Base-by-base conservation (phyloP, 2,797 vertebrate genomes). In the Coluber constrictor region DNA sequence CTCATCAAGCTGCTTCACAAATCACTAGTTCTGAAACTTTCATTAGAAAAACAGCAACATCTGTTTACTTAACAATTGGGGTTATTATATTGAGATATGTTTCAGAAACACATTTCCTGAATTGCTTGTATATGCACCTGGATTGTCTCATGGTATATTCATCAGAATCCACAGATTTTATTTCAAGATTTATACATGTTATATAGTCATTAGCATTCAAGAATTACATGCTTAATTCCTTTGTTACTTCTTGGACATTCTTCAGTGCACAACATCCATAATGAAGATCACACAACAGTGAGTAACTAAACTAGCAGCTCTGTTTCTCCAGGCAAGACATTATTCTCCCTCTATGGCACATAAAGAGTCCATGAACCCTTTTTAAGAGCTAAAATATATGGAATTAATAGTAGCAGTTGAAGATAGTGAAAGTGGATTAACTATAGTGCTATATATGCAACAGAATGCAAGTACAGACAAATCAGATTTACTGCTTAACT, bases 181-280 rank as follows among this genome's bases (percentile, higher is more conserved):
- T 60, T 43, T n/a, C 79, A 43, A 79, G n/a, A 88, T 91, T 91
- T 91, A 93, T 79, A 93, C 29, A 93, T 61, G 86, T 70, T 88
- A 93, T 88, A 51, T 43, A 61, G 43, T 61, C 63, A 91, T 91
- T 89, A 83, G 90, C 47, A 93, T 91, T 61, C 43, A 54, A 56
- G 63, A 55, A 15, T 43, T 88, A 54, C 56, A 61, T 91, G 63
- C 43, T 88, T 88, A 43, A 61, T 51, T 90, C 54, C 13, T 60
- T 47, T 88, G 29, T 59, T 57, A 61, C 47, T 91, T 88, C 56
- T 55, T 43, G 79, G 86, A 83, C 86, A 88, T 88, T 51, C 43
- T 88, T 91, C 86, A 79, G 60, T 23, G n/a, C 56, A 79, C 9
- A 93, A 66, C 86, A 88, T 88, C 86, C 86, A 91, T 37, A 91